Base-by-base conservation (phyloP, 2,797 vertebrate genomes). In the Falco cherrug region DNA sequence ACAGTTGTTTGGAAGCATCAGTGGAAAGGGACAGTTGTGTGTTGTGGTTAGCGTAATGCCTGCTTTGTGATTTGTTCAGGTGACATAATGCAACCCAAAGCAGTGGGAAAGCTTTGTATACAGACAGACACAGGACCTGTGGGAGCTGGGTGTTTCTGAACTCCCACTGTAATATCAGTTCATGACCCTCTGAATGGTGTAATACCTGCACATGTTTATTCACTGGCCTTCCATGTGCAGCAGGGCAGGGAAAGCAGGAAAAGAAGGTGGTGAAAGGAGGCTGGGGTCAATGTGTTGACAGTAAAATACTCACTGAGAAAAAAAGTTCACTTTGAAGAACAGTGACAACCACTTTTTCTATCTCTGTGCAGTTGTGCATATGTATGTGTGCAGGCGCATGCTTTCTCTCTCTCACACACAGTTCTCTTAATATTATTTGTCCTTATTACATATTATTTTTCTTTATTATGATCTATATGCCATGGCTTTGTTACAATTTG, bases 401-500 rank as follows among this genome's bases (percentile, higher is more conserved):
- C 37, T 37, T 37, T 37, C 37, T 74, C 86, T 37, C 37, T 74
- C 86, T 22, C 68, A 37, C 71, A 37, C 35, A 57, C 18, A 31
- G 33, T 41, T 43, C 82, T 78, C 91, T 91, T 87, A 89, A 93
- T 96, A 95, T 93, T 97, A 89, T 87, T 95, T 93, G 94, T 95
- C 84, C 96, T 96, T 95, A 96, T 95, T 95, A 91, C 19, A 1
- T 95, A 96, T 95, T 93, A 93, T 97, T 96, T 94, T 94, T 95
- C 92, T 95, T 94, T 95, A 96, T 97, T 87, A 92, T 89, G 96
- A 97, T 95, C 94, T 96, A 97, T 97, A 89, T 68, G 94, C 97
- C 75, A 54, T 14, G 81, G 84, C 71, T 75, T 97, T 94, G 95
- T 95, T 37, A 60, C 95, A 96, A 96, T 97, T 95, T 96, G 96